Evolutionary conservation across 2,888 invertebrate species (phyloP), one percentile per base, ranked within the genome.

Genomic region (Drosophila pseudotakahashii): DNA sequence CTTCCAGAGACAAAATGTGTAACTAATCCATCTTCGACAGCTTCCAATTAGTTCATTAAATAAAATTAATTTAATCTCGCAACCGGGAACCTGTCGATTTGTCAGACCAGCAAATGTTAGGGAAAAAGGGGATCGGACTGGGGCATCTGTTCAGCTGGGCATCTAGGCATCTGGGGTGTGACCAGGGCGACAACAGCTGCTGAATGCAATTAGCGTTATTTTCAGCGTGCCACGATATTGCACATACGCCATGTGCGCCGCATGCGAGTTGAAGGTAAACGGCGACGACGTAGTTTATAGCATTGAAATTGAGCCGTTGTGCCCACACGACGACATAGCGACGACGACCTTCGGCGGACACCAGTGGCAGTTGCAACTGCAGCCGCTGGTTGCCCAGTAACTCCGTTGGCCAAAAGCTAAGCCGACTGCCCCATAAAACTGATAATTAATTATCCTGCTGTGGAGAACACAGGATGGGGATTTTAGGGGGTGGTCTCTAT

Each of bases 381-480:
- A 62, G 45, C 41, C 66, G 48, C 44, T 54, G 48, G 26, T 13
- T 11, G 30, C n/a, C 19, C 71, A 53, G 69, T 55, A 68, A 64
- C 68, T 69, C 53, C 70, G 50, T 59, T 69, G 66, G 64, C 81
- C 71, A 66, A 66, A 66, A 66, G 37, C 66, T 66, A 19, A 32
- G 51, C 51, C 64, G 16, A 45, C 63, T 63, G 66, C 68, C 62
- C 76, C 74, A 80, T 80, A 71, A 87, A 88, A 88, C 81, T 79
- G 83, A 89, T 89, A 89, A 89, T 89, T 85, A 89, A 89, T 89
- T 83, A 89, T 87, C 79, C 89, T 74, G 78, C 57, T 70, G 51
- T 58, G 39, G 45, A 39, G 39, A 41, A 47, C 44, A 52, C 37
- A 42, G 42, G 44, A 34, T 34, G 32, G 52, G 11, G 2, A 11